Evolutionary conservation across 2,888 invertebrate genomes (phyloP).

Genomic region (Odontothrips loti): DNA sequence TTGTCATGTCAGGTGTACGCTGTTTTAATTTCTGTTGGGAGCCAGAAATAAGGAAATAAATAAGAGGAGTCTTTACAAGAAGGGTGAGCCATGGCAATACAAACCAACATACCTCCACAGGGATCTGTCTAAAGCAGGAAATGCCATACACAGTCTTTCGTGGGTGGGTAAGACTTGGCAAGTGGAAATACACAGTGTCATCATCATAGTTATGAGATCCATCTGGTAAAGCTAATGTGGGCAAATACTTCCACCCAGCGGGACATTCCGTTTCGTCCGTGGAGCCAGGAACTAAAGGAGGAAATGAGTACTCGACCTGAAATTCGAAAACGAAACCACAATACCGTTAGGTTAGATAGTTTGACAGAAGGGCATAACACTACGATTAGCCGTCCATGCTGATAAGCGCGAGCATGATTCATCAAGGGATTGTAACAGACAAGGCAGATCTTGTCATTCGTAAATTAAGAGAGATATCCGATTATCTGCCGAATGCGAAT

Average conservation of each 20-base stretch:
- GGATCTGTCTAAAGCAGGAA: constrained; percentile 96
- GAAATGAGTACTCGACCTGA: constrained; percentile 68
- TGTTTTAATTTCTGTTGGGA: constrained; percentile 74
- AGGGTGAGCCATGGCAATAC: neutral
- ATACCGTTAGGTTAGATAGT: neutral
- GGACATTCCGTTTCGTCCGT: constrained; percentile 73
- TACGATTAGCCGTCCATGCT: neutral
- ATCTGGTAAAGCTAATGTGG: constrained; percentile 95
- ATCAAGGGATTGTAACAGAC: no score
- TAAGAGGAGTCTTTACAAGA: constrained; percentile 11
- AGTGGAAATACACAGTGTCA: constrained; percentile 93
- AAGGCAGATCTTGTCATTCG: neutral
- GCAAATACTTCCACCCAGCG: constrained; percentile 88
- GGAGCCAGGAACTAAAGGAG: constrained; percentile 71
- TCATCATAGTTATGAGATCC: constrained; percentile 95
- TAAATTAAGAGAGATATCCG: neutral
- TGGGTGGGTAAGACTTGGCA: constrained; percentile 81
- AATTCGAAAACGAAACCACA: constrained; percentile 36
- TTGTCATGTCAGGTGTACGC: constrained; percentile 89
- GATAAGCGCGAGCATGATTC: neutral
- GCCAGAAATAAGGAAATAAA: constrained; percentile 41
- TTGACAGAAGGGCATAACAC: neutral
- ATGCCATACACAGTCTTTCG: constrained; percentile 88
- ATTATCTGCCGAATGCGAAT: neutral
- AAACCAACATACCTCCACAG: constrained; percentile 67